These are phyloP conservation scores for Cyclophora punctaria DNA, from an alignment of 2,888 invertebrate species.

Conservation along the genomic window DNA sequence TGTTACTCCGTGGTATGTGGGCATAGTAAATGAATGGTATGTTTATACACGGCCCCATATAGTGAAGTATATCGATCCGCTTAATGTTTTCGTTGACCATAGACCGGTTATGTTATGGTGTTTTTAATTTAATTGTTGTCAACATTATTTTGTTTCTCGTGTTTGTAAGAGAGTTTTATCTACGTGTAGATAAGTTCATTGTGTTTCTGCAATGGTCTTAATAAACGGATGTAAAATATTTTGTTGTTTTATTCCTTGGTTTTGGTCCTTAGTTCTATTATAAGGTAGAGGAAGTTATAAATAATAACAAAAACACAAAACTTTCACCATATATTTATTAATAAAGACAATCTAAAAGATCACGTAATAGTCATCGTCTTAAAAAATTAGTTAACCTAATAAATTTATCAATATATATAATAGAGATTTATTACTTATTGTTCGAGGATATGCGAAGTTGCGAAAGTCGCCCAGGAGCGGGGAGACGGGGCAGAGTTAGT, in stretches of 20 bases:
- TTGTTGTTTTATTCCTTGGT: no score
- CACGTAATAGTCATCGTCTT: conserved; percentile 75
- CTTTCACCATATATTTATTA: conserved; percentile 76
- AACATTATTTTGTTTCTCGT: conserved; percentile 62
- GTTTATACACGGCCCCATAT: no score
- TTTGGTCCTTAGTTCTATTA: no score
- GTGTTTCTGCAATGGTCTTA: conserved; percentile 62
- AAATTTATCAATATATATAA: conserved; percentile 73
- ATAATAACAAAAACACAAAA: conserved; percentile 69
- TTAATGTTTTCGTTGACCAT: background rate
- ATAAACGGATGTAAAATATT: conserved; percentile 56
- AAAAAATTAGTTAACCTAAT: conserved; percentile 75
- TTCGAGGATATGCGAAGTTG: conserved; percentile 75
- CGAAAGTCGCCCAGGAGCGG: conserved; percentile 53
- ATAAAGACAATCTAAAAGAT: conserved; percentile 77
- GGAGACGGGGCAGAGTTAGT: conserved; percentile 51
- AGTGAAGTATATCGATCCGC: no score
- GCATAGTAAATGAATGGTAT: no score
- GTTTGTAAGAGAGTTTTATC: conserved; percentile 68
- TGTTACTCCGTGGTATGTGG: no score
- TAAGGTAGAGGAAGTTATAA: conserved; percentile 16
- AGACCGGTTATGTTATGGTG: conserved; percentile 33
- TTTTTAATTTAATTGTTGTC: conserved; percentile 67
- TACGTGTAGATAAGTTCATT: conserved; percentile 56
- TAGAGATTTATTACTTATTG: conserved; percentile 69